Evolutionary conservation across 2,113 vertebrate genomes (phyloP).

Genomic region (Gymnocephalus cernua): DNA sequence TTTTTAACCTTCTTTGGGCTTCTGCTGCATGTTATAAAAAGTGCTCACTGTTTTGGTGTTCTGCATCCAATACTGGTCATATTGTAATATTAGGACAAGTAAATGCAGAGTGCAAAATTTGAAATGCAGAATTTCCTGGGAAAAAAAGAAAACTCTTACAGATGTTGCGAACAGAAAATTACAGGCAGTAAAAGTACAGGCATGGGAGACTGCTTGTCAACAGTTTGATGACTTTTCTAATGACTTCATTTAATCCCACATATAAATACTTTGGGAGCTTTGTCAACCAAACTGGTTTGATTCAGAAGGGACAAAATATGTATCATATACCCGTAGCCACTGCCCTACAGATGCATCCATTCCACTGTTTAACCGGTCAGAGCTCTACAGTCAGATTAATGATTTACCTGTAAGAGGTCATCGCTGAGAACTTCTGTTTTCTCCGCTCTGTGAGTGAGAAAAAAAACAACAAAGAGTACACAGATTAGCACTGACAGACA

Average conservation of each 20-base stretch:
- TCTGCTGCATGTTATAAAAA: background rate
- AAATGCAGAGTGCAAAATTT: background rate
- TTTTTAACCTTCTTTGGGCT: too few species aligned
- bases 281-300: background rate
- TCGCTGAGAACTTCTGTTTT: conserved; percentile 99
- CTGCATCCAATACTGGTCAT: background rate
- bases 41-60: background rate
- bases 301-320: background rate
- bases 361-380: conserved; percentile 4
- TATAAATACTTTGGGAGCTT: background rate
- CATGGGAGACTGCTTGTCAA: background rate
- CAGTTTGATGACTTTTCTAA: background rate
- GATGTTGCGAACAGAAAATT: background rate
- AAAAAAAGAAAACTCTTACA: background rate
- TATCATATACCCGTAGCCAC: background rate
- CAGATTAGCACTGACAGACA: conserved; percentile 53
- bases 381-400: conserved; percentile 49
- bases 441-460: conserved; percentile 91
- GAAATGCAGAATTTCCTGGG: too few species aligned
- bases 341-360: conserved; percentile 7
- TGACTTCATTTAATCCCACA: background rate
- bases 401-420: conserved; percentile 96
- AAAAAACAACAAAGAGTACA: conserved; percentile 67
- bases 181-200: background rate
- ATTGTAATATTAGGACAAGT: background rate